Percentiles rank a stretch among this genome's conserved stretches.
Evolutionary conservation across 2,888 invertebrate genomes (phyloP).

Genomic region (Parochlus steinenii): DNA sequence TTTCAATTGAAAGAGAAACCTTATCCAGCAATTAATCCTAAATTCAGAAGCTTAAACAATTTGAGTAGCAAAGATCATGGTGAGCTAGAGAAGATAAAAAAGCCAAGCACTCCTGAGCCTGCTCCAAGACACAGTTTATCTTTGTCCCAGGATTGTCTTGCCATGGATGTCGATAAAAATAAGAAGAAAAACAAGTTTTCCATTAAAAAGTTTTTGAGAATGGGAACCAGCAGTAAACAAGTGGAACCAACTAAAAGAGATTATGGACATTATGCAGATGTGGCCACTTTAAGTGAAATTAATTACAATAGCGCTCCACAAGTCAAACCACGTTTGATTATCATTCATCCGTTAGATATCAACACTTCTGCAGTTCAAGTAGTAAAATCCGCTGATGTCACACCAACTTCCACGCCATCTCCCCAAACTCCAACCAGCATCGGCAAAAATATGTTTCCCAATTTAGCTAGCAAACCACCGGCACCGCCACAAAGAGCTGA

Average conservation of each 20-base stretch:
- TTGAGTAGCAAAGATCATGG: conserved; percentile 22
- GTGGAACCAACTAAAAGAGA: conserved; percentile 29
- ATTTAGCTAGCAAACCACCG: conserved; percentile 43
- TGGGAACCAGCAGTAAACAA: conserved; percentile 57
- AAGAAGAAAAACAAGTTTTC: conserved; percentile 67
- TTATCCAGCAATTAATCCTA: conserved; percentile 38
- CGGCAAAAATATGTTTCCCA: conserved; percentile 5
- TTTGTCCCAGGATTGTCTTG: conserved; percentile 55
- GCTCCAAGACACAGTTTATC: conserved; percentile 53
- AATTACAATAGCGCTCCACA: conserved; percentile 28
- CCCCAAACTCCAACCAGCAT: conserved; percentile 32
- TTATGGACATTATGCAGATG: conserved; percentile 18
- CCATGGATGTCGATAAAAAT: conserved; percentile 32
- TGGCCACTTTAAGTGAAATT: conserved; percentile 16
- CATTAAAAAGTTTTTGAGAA: conserved; percentile 63
- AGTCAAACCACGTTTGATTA: conserved; percentile 61
- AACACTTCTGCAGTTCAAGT: conserved; percentile 70
- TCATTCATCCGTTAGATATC: conserved; percentile 75
- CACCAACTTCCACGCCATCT: conserved; percentile 29
- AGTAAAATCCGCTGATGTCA: conserved; percentile 45
- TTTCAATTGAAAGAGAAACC: conserved; percentile 9
- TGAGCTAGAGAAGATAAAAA: conserved; percentile 10
- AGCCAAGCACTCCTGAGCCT: conserved; percentile 40
- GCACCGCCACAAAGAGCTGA: conserved; percentile 57
- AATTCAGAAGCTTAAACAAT: conserved; percentile 36